These are phyloP conservation scores for Acleris laterana DNA, from an alignment of 2,888 invertebrate genomes.

Conservation along the genomic window DNA sequence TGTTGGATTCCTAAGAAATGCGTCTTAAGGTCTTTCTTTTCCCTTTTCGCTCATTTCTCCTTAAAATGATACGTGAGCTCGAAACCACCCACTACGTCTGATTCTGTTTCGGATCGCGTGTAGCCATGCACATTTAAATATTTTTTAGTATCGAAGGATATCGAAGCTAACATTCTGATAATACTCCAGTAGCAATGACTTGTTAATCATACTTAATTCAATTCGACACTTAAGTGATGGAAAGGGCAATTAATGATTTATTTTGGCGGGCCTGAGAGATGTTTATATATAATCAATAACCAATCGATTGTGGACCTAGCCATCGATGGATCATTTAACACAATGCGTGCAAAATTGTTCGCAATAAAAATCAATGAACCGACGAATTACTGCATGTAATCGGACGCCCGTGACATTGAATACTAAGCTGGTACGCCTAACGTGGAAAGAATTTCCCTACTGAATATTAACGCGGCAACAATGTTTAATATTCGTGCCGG, in stretches of 20 bases:
- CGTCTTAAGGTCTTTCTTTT: neutral
- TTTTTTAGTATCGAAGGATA: conserved; percentile 30
- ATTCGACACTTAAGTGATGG: conserved; percentile 5
- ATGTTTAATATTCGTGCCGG: conserved; percentile 68
- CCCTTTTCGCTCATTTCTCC: neutral
- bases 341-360: conserved; percentile 66
- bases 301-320: conserved; percentile 44
- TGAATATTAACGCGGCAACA: conserved; percentile 51
- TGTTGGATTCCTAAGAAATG: neutral
- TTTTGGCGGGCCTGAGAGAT: conserved; percentile 2
- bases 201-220: conserved; percentile 32
- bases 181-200: conserved; percentile 28
- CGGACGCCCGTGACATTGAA: conserved; percentile 71
- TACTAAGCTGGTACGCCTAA: conserved; percentile 55
- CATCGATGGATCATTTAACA: conserved; percentile 67
- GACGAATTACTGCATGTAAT: conserved; percentile 63
- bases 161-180: conserved; percentile 23
- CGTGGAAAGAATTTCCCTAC: conserved; percentile 51
- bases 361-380: conserved; percentile 66
- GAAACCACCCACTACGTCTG: neutral
- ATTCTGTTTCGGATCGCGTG: conserved; percentile 9
- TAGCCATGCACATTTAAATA: conserved; percentile 8
- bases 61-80: neutral
- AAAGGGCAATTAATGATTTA: neutral
- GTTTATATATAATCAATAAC: conserved; percentile 27